Evolutionary conservation across 2,888 invertebrate species (phyloP), one percentile per base, ranked within the genome.

Genomic region (Ophion ellenae): DNA sequence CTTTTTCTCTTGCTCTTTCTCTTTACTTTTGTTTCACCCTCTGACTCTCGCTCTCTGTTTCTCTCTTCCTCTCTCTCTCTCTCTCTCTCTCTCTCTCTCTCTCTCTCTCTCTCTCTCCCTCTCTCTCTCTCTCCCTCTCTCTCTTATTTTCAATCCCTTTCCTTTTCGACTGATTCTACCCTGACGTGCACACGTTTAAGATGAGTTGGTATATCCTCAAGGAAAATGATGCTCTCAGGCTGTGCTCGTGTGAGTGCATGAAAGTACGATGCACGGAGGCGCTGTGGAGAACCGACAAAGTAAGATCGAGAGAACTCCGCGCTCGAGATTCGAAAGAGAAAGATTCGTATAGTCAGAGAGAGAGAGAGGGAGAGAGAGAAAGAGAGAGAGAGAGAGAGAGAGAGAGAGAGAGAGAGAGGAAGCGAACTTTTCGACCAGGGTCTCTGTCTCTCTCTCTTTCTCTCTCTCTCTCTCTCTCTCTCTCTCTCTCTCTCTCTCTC

Each of bases 371-470:
- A 24, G 67, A 20, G 77, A 70, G 66, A 84, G 63, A 70, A 76
- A 24, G 67, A 20, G 77, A 70, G n/a, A 47, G 40, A 84, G 84
- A 47, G 64, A 83, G 53, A 63, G 20, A 83, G 80, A 77, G 70
- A 32, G 77, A 81, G 70, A 73, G 74, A n/a, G 78, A 45, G 71
- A 84, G 63, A 70, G 80, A 24, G 67, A 20, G 77, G 24, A 32
- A 71, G 63, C 88, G 85, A 32, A 81, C 83, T 79, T 77, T 82
- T 79, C 77, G 64, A 85, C 87, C 84, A 86, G 66, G 20, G 69
- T 45, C 75, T 71, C 69, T 71, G 59, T 32, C 75, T 28, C 64
- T 59, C 32, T 85, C 75, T 73, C 81, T 74, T 67, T 36, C 53
- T 36, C 53, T 17, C 57, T 32, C 63, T 71, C 69, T 71, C 63